Evolutionary conservation across 2,888 invertebrate species (phyloP), one percentile per base, ranked within the genome.

Genomic region (Pyrgus malvae): DNA sequence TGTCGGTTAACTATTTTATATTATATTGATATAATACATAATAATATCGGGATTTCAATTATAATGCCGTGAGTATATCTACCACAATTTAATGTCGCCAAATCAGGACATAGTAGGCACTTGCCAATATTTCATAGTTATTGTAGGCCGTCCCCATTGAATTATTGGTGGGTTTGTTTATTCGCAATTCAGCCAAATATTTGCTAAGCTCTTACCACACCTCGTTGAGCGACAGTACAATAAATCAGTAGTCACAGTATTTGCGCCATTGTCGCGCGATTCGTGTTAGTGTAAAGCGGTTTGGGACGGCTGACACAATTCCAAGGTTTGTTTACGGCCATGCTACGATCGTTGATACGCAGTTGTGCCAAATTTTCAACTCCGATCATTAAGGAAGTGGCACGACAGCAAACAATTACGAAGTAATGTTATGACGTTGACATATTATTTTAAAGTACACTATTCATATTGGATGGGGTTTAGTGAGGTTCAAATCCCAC

Each of bases 121-220:
- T n/a, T 35, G 16, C n/a, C 16, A 37, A 37, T 17, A 37, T 17
- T 49, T 41, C 14, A 23, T 19, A 33, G 27, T 31, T 44, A 44
- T 33, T n/a, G 35, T 44, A n/a, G n/a, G 27, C 33, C 4, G 5
- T 35, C 27, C 19, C 35, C 35, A 44, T 37, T 27, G 37, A 42
- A 19, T 51, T 44, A 51, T 51, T 51, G 44, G 27, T 35, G 27
- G 16, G 50, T 51, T 44, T 44, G 11, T 35, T 35, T 42, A 23
- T 19, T 51, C 51, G 51, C 37, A 27, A 51, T 17, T 17, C 25
- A 38, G 14, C 25, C 38, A 41, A 46, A 55, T 57, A 55, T 57
- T 57, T 57, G 57, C 35, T 45, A 46, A 46, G 57, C 49, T 48
- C 54, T 57, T 57, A 17, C 46, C 33, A 25, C 16, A 27, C 49